phyloP scores from a whole-genome alignment of 2,113 vertebrate genomes.

The Hypanus sabinus region DNA sequence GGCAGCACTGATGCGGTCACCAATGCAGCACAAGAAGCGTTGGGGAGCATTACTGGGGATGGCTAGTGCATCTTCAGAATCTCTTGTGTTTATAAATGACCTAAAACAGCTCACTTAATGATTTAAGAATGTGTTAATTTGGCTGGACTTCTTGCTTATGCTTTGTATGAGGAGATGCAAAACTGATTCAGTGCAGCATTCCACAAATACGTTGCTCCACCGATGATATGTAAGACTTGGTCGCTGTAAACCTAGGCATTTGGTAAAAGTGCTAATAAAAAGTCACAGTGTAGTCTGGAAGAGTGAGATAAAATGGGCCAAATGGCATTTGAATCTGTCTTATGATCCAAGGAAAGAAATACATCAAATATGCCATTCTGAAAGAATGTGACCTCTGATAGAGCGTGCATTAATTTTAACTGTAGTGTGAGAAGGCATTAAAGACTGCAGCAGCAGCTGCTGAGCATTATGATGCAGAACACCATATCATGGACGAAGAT shows the following conservation, averaged over 20 bases:
- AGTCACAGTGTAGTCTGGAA: neutral
- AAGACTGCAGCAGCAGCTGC: neutral
- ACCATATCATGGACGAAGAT: neutral
- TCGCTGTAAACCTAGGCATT: neutral
- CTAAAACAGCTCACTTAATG: neutral
- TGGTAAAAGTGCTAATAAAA: neutral
- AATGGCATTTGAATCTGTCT: neutral
- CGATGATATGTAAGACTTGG: neutral
- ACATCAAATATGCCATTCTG: neutral
- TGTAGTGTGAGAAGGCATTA: neutral
- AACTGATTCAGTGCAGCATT: neutral
- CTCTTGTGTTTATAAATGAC: too few species aligned
- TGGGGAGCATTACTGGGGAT: too few species aligned
- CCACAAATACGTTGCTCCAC: neutral
- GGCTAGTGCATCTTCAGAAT: too few species aligned
- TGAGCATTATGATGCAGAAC: neutral
- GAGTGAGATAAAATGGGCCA: neutral
- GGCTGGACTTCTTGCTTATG: neutral
- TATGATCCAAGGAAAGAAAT: neutral
- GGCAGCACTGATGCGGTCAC: too few species aligned
- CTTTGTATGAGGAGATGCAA: neutral
- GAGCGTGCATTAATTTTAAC: neutral
- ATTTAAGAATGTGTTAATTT: neutral
- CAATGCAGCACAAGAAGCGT: too few species aligned
- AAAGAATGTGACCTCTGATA: neutral